phyloP scores from a whole-genome alignment of 35 echinoderm and acorn worm species.

The Amphiura filiformis region DNA sequence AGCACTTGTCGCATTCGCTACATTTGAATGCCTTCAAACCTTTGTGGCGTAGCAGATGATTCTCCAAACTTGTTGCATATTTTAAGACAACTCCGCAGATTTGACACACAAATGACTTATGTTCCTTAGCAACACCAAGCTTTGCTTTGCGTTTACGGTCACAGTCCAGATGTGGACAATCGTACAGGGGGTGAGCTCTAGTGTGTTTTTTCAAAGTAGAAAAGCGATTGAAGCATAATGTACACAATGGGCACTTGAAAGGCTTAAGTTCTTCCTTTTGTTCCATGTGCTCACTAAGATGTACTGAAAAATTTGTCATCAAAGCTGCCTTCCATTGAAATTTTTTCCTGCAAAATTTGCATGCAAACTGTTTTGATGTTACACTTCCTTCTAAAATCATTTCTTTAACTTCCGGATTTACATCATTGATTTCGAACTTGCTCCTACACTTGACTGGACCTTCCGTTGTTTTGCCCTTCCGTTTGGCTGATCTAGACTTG shows the following conservation, averaged over 20 bases:
- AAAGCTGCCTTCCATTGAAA: neutral
- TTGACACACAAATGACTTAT: too few relatives aligned
- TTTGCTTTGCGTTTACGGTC: neutral
- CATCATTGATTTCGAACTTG: neutral
- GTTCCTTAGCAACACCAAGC: neutral
- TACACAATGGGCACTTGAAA: neutral
- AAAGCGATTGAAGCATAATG: neutral
- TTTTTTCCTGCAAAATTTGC: neutral
- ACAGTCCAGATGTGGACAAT: neutral
- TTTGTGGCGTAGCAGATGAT: neutral
- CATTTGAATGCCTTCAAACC: neutral
- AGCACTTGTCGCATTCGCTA: neutral
- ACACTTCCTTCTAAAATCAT: neutral
- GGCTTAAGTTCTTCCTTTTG: neutral
- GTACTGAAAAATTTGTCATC: neutral
- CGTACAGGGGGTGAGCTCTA: neutral
- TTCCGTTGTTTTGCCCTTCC: neutral
- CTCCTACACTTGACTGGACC: neutral
- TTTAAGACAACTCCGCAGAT: neutral
- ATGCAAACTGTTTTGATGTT: neutral
- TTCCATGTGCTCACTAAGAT: neutral
- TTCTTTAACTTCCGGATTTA: neutral
- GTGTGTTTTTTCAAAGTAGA: neutral
- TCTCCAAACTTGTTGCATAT: neutral
- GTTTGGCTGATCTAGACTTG: neutral